Evolutionary conservation across 2,113 vertebrate genomes (phyloP), one percentile per base, ranked within the genome.

Genomic region (Phalacrocorax carbo): DNA sequence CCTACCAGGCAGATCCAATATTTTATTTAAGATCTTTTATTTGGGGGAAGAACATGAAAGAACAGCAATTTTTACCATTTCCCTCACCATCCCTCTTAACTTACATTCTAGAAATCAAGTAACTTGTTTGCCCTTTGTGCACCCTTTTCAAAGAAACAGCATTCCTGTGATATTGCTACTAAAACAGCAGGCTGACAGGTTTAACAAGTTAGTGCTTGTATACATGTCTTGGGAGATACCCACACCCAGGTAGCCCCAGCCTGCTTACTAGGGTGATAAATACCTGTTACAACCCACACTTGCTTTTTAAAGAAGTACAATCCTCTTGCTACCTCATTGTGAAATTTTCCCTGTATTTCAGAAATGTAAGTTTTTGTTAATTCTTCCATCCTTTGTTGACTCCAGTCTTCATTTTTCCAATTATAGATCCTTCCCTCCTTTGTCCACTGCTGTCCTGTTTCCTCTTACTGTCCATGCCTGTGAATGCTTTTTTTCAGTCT

Each of bases 171-270:
- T 95, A 96, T 52, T 95, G 95, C 93, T 96, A 66, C 75, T 91
- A 91, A 82, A 94, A 91, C 84, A 93, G 89, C 10, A 91, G 89
- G 81, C 89, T 95, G 96, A 94, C 95, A 94, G 93, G 96, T 96
- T 91, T 83, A 95, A 83, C 94, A 91, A 96, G 96, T 96, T 4
- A 93, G 49, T 29, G 82, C 96, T 93, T 82, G 91, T 71, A 89
- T 5, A 66, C 46, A 44, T 30, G 58, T 82, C 91, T 93, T 88
- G 81, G 73, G 83, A 97, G 95, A 96, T 88, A 96, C 87, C 78
- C 91, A 95, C 96, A 94, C 95, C 94, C 95, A 95, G 91, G 93
- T 93, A 97, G 94, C 94, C 91, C 84, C 89, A 93, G 75, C 78
- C 89, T 95, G 93, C 86, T 95, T 82, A 90, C 82, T 62, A 60